Percentiles rank a stretch among this genome's conserved stretches.
phyloP scores from a whole-genome alignment of 2,797 vertebrate species.

The Betta splendens region DNA sequence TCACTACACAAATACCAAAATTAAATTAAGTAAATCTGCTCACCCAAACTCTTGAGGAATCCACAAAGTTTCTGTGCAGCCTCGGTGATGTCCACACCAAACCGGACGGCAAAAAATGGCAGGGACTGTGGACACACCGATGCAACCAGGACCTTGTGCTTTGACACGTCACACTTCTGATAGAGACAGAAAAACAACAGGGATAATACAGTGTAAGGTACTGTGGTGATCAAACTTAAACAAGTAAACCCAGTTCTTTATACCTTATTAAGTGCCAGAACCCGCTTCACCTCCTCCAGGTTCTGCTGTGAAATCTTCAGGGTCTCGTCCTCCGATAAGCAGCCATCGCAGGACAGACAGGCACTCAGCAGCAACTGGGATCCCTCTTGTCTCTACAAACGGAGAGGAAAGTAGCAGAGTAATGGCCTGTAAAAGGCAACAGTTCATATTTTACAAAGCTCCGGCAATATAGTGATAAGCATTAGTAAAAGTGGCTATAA shows the following conservation, averaged over 20 bases:
- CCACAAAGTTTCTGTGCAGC: conserved; percentile 90
- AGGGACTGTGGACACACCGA: conserved; percentile 95
- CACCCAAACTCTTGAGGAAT: conserved; percentile 94
- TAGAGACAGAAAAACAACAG: conserved; percentile 9
- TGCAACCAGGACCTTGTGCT: conserved; percentile 91
- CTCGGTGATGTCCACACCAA: conserved; percentile 85
- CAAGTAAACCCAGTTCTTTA: background rate
- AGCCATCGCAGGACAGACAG: conserved; percentile 93
- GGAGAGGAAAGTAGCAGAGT: background rate
- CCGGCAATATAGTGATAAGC: too few species aligned
- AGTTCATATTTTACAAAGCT: too few species aligned
- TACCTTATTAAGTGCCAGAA: conserved; percentile 94
- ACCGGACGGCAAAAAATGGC: conserved; percentile 95
- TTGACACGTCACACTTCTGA: conserved; percentile 90
- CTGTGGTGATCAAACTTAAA: background rate
- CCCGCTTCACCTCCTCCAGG: conserved; percentile 84
- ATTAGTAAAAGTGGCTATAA: too few species aligned
- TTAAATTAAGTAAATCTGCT: conserved; percentile 56
- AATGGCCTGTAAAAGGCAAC: too few species aligned
- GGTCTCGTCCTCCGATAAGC: conserved; percentile 89
- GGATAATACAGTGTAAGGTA: background rate
- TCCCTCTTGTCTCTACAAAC: conserved; percentile 80
- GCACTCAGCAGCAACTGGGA: conserved; percentile 89
- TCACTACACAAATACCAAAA: background rate
- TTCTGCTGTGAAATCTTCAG: conserved; percentile 90